phyloP scores from a whole-genome alignment of 2,113 vertebrate genomes.

The Daubentonia madagascariensis region DNA sequence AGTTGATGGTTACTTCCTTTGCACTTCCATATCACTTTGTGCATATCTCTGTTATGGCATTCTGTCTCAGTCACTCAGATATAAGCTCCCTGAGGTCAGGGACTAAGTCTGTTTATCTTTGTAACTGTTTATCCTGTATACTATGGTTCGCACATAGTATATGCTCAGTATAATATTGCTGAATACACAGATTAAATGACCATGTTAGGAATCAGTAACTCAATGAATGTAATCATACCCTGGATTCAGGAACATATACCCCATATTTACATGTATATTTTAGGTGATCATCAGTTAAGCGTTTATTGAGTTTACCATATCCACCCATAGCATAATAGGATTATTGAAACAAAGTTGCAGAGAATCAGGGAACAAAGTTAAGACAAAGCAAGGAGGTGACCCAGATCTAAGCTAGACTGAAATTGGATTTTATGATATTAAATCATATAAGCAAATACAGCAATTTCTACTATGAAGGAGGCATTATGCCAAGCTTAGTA shows the following conservation, averaged over 20 bases:
- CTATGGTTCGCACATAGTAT: background rate
- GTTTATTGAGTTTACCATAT: background rate
- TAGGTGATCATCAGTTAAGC: background rate
- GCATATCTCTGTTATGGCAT: background rate
- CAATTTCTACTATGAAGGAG: background rate
- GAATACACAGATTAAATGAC: background rate
- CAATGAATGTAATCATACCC: background rate
- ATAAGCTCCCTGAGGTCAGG: background rate
- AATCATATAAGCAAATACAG: background rate
- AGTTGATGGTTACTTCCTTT: background rate
- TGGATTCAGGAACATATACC: background rate
- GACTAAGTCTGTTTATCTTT: background rate
- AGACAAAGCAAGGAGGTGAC: background rate
- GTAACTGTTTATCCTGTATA: background rate
- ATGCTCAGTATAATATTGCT: background rate
- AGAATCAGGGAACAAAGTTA: background rate
- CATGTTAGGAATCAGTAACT: background rate
- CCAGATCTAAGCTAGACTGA: background rate
- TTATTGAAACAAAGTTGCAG: background rate
- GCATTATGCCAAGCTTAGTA: background rate
- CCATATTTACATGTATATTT: background rate
- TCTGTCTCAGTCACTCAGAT: background rate
- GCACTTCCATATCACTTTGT: background rate
- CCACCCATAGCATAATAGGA: background rate
- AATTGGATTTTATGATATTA: background rate